These are phyloP conservation scores for Oxygymnocypris stewartii DNA, from an alignment of 2,113 vertebrate genomes.

Conservation along the genomic window DNA sequence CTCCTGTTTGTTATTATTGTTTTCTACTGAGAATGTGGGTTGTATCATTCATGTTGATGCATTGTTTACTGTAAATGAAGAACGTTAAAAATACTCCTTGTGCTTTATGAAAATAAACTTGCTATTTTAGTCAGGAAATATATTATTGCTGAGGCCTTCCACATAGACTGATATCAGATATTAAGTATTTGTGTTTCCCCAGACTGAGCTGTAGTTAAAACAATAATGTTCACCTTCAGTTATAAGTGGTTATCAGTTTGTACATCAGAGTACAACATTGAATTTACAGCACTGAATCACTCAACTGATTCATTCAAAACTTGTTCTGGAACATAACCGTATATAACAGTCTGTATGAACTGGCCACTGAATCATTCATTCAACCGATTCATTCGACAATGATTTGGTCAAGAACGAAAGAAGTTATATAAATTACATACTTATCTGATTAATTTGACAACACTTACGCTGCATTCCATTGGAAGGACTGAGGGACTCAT, in stretches of 20 bases:
- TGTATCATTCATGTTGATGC: conserved; percentile 11
- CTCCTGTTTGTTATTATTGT: neutral
- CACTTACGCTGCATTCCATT: no score
- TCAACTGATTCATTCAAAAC: neutral
- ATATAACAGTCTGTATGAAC: neutral
- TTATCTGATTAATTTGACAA: no score
- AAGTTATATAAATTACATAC: no score
- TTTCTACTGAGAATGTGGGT: neutral
- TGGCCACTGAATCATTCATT: neutral
- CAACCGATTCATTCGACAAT: neutral
- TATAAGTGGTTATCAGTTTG: neutral
- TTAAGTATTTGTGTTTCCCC: neutral
- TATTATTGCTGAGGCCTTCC: neutral
- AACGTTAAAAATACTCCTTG: conserved; percentile 2
- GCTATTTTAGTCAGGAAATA: neutral
- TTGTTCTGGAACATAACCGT: neutral
- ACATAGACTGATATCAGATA: neutral
- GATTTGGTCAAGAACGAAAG: neutral
- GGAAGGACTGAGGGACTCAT: no score
- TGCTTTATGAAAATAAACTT: conserved; percentile 17
- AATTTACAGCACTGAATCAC: neutral
- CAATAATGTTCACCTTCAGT: neutral
- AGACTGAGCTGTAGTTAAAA: neutral
- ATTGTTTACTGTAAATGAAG: conserved; percentile 20
- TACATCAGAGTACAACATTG: neutral